Evolutionary conservation across 2,888 invertebrate species (phyloP), one percentile per base, ranked within the genome.

Genomic region (Lordiphosa fenestrarum): DNA sequence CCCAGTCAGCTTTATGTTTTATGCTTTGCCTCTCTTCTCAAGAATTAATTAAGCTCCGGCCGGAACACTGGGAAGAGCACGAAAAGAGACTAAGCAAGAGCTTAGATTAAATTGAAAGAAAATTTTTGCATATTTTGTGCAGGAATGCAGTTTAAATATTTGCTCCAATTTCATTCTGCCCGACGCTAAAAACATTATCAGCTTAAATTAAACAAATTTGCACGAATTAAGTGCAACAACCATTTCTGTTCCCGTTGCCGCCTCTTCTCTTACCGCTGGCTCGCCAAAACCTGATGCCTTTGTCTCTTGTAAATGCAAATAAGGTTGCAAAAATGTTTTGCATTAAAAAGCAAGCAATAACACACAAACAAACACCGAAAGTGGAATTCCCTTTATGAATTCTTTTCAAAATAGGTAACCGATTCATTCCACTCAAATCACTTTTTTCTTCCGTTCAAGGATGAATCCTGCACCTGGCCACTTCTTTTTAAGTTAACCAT

Each of bases 101-200:
- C 9, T 30, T 9, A 10, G 9, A 30, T 10, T 3, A 30, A 30
- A 30, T 30, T 30, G 10, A 30, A 30, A 9, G 10, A 7, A 7
- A 55, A 4, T 6, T 33, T 48, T 49, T 53, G 47, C 66, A 52
- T 59, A 56, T 52, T 65, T 62, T 30, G 30, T 10, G 10, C 30
- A 30, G 15, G 41, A 57, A 50, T 48, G 63, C 63, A 77, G 71
- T 74, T 81, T 58, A 81, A 81, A 73, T 74, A 76, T 67, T 73
- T 73, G 46, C 59, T 2, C 25, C 6, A 25, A 42, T 66, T 76
- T 61, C 40, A 54, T 51, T 67, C 33, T 46, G 25, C 30, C 30
- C 30, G 3, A 40, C 23, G 5, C 38, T 37, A 39, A 30, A 40
- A 49, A 56, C 69, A 76, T 76, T 69, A 60, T 61, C 52, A 64